phyloP scores from a whole-genome alignment of 2,797 vertebrate genomes.

The Tokudaia muenninki region DNA sequence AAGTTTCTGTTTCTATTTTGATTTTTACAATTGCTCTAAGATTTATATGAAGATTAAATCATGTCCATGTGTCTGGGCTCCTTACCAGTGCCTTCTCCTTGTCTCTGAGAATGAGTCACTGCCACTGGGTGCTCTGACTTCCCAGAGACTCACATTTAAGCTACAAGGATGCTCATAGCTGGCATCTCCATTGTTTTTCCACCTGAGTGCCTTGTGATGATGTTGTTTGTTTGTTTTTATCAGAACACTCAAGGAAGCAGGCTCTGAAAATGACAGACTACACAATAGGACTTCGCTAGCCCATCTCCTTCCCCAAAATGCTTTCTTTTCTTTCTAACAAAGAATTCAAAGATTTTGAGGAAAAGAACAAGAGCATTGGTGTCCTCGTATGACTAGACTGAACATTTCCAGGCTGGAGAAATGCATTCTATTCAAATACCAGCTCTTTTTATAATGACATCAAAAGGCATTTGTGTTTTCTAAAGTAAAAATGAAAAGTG shows the following conservation, averaged over 20 bases:
- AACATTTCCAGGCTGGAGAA: constrained; percentile 50
- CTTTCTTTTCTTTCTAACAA: not conserved
- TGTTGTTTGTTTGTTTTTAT: not conserved
- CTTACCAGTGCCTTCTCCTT: not conserved
- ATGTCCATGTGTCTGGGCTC: not conserved
- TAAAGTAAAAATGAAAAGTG: constrained; percentile 70
- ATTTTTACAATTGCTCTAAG: constrained; percentile 35
- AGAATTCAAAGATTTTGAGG: constrained; percentile 1
- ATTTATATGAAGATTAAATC: constrained; percentile 1
- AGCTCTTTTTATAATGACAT: constrained; percentile 66
- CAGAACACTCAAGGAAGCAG: not conserved
- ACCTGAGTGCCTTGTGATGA: not conserved
- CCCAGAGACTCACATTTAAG: not conserved
- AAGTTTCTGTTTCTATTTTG: constrained; percentile 23
- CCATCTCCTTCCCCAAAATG: not conserved
- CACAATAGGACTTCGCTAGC: not conserved
- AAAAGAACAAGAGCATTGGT: not conserved
- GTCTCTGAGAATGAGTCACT: not conserved
- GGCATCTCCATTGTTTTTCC: not conserved
- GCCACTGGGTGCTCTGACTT: not conserved
- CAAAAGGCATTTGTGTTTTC: constrained; percentile 74
- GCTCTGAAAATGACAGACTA: not conserved
- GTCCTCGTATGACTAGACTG: constrained; percentile 4
- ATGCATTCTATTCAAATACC: constrained; percentile 67
- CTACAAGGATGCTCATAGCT: not conserved